A percentile compares a stretch with the other conserved stretches of the same genome.
These are phyloP conservation scores for Pipistrellus pygmaeus DNA, from an alignment of 2,797 vertebrate species.

Conservation along the genomic window DNA sequence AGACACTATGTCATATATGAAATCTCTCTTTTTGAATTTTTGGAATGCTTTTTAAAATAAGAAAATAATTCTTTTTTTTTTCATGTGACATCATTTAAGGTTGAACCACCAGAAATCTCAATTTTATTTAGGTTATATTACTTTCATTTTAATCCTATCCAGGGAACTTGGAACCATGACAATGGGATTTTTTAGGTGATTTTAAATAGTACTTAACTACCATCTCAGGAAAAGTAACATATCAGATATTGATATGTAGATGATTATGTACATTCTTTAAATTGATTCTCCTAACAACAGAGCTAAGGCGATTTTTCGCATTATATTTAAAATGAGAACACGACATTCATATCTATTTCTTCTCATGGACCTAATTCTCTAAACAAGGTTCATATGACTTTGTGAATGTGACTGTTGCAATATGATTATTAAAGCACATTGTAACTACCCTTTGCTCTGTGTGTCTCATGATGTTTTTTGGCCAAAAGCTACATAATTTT, in stretches of 20 bases:
- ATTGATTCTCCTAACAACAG: background rate
- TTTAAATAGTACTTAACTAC: background rate
- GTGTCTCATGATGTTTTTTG: slow-evolving; percentile 29
- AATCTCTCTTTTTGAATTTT: background rate
- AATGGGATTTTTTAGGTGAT: background rate
- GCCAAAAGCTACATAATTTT: slow-evolving; percentile 48
- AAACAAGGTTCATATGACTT: background rate
- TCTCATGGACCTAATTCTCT: background rate
- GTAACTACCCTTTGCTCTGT: background rate
- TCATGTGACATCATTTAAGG: background rate
- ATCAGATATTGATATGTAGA: background rate
- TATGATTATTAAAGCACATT: slow-evolving; percentile 13
- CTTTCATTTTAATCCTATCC: background rate
- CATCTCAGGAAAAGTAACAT: background rate
- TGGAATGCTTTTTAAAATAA: slow-evolving; percentile 20
- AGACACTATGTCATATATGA: background rate
- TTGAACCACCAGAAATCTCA: background rate
- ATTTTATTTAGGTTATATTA: background rate
- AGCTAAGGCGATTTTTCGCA: background rate
- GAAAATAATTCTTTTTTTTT: background rate
- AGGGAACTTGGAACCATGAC: background rate
- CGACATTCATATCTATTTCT: background rate
- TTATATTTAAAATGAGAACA: background rate
- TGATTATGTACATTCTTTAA: background rate
- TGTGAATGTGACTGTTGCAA: background rate